Evolutionary conservation across 1,140 invertebrate species (phyloP).

Genomic region (Brachionus calyciflorus): DNA sequence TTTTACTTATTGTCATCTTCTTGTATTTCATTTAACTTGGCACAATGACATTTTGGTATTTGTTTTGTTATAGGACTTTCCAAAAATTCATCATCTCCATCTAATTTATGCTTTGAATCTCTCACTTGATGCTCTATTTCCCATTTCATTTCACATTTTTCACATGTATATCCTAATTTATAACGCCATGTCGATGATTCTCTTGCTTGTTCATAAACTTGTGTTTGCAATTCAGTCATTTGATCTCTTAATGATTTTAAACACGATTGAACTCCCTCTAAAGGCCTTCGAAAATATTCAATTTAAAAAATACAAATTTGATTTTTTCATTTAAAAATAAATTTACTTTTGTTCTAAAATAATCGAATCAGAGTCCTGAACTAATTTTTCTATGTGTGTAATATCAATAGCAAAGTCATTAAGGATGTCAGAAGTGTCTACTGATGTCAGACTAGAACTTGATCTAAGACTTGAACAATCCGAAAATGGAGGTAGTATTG

Average conservation of each 20-base stretch:
- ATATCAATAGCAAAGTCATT: constrained; percentile 43
- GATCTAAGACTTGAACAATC: background rate
- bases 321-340: background rate
- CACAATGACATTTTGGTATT: constrained; percentile 44
- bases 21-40: background rate
- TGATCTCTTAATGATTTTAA: constrained; percentile 33
- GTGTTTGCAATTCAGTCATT: constrained; percentile 45
- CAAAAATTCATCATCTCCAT: constrained; percentile 37
- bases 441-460: background rate
- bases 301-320: background rate
- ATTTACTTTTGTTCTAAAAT: constrained; percentile 9
- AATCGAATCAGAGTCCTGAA: constrained; percentile 44
- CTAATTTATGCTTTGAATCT: constrained; percentile 5
- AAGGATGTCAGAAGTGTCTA: background rate
- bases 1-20: background rate
- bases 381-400: constrained; percentile 46
- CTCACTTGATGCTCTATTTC: constrained; percentile 44
- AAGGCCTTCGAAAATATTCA: background rate
- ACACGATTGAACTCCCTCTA: constrained; percentile 42
- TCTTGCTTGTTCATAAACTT: constrained; percentile 41
- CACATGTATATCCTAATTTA: constrained; percentile 40
- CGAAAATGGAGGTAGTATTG: constrained; percentile 12
- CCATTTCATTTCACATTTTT: constrained; percentile 47
- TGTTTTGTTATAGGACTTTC: constrained; percentile 21
- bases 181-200: constrained; percentile 36